phyloP scores from a whole-genome alignment of 1,140 invertebrate genomes.

The Camponotus vicinus region DNA sequence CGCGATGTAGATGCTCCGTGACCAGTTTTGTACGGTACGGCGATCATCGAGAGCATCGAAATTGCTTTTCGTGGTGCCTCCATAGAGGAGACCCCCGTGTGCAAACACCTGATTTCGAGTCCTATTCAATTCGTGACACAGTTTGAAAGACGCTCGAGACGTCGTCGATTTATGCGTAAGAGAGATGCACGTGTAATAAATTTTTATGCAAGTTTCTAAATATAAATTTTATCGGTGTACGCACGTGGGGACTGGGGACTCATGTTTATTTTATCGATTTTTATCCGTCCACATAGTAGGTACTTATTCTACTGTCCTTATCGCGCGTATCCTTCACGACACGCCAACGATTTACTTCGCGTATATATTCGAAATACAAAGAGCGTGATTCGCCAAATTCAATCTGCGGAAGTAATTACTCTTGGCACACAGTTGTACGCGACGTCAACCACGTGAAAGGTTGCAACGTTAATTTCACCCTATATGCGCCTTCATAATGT shows the following conservation, averaged over 20 bases:
- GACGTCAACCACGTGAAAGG: slow-evolving; percentile 57
- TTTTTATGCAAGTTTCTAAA: background rate
- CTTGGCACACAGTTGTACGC: slow-evolving; percentile 39
- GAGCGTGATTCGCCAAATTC: slow-evolving; percentile 50
- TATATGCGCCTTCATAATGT: slow-evolving; percentile 68
- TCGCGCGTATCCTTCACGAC: background rate
- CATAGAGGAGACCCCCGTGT: background rate
- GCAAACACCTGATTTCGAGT: background rate
- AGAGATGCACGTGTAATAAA: background rate
- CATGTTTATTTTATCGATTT: slow-evolving; percentile 43
- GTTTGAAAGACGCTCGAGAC: background rate
- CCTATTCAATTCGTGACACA: background rate
- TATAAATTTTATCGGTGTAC: background rate
- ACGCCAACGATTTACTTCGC: background rate
- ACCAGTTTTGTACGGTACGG: slow-evolving; percentile 54
- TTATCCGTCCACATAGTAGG: slow-evolving; percentile 5
- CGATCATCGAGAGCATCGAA: slow-evolving; percentile 55
- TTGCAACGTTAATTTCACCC: slow-evolving; percentile 67
- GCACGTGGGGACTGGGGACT: background rate
- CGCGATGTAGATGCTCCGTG: slow-evolving; percentile 59
- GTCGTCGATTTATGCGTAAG: background rate
- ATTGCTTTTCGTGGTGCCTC: slow-evolving; percentile 34
- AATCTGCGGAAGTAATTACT: slow-evolving; percentile 58
- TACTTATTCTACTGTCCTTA: no score
- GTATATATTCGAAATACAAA: slow-evolving; percentile 7